Conservation (phyloP, 2,113 vertebrate genomes). For the Macroglossus sobrinus region DNA sequence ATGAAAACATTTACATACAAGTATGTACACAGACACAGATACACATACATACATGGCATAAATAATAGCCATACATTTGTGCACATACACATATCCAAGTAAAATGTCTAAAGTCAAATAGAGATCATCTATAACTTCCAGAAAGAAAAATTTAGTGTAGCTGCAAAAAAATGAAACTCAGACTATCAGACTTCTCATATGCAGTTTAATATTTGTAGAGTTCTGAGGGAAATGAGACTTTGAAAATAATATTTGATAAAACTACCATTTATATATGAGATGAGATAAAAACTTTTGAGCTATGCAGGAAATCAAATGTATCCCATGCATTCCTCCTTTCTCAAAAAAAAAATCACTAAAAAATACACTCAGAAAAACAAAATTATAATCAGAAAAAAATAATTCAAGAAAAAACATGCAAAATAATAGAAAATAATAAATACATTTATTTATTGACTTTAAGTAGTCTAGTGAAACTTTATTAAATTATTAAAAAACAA, state of each 20-base stretch:
- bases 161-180: background rate
- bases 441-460: background rate
- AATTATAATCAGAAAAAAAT: background rate
- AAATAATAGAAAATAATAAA: background rate
- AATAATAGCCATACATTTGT: too few species aligned
- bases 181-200: background rate
- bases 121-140: background rate
- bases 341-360: background rate
- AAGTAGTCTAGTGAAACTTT: background rate
- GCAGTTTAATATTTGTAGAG: background rate
- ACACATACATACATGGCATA: background rate
- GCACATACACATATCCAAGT: background rate
- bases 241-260: background rate
- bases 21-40: background rate
- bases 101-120: background rate
- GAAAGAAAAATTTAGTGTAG: background rate
- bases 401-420: background rate
- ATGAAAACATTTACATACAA: background rate
- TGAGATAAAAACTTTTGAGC: background rate
- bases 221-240: background rate
- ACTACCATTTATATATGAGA: background rate
- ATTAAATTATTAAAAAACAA: background rate
- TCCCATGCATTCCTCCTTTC: background rate
- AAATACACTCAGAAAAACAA: background rate
- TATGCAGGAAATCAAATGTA: background rate